Evolutionary conservation across 2,797 vertebrate genomes (phyloP).

Genomic region (Xenentodon cancila): DNA sequence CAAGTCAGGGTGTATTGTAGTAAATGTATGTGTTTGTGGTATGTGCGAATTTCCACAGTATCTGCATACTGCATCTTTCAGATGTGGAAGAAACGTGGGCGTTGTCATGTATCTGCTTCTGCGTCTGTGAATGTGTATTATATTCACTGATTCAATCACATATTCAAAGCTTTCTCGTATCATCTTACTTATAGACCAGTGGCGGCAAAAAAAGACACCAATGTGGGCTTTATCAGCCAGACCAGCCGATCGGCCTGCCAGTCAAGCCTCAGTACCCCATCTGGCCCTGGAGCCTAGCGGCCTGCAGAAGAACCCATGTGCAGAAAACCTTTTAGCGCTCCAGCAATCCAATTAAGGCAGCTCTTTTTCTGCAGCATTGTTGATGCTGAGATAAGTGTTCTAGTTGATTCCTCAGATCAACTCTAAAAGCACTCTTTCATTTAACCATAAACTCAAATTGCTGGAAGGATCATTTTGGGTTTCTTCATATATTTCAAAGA

Average conservation of each 20-base stretch:
- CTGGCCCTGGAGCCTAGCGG: constrained; percentile 56
- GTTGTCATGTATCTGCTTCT: constrained; percentile 42
- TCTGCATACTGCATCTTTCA: constrained; percentile 47
- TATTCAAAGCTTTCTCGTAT: constrained; percentile 70
- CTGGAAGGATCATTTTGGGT: constrained; percentile 66
- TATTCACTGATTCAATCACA: constrained; percentile 66
- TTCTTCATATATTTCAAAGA: constrained; percentile 59
- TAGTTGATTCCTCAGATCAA: constrained; percentile 67
- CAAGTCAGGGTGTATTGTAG: constrained; percentile 48
- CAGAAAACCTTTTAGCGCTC: constrained; percentile 77
- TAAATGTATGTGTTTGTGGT: constrained; percentile 33
- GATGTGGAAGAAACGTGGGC: constrained; percentile 48
- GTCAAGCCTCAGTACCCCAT: constrained; percentile 59
- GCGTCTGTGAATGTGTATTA: constrained; percentile 30
- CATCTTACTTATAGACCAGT: constrained; percentile 64
- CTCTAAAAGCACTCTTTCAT: constrained; percentile 76
- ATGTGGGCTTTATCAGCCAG: constrained; percentile 63
- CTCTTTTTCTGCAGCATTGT: constrained; percentile 58
- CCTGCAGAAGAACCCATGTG: constrained; percentile 67
- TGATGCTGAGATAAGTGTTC: constrained; percentile 76
- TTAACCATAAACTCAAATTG: constrained; percentile 70
- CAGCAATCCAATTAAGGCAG: constrained; percentile 77
- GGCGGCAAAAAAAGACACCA: constrained; percentile 70
- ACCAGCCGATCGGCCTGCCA: constrained; percentile 57
- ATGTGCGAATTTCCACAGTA: constrained; percentile 28